Percentiles rank a stretch among this genome's conserved stretches.
Evolutionary conservation across 2,888 invertebrate genomes (phyloP).

Genomic region (Glaucopsyche alexis): DNA sequence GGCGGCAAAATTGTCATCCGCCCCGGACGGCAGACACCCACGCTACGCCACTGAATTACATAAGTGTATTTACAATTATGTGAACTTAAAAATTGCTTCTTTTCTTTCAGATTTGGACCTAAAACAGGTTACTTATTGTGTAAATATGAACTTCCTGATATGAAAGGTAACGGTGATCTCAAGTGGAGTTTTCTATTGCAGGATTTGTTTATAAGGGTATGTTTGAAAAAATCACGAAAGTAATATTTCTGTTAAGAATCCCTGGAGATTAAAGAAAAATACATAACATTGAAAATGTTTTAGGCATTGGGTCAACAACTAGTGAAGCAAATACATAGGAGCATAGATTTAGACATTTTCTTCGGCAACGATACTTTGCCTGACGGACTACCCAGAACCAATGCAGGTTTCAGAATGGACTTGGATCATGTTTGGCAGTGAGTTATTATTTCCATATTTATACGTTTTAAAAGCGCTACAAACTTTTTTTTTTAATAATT

Average conservation of each 20-base stretch:
- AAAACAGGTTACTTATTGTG: slow-evolving; percentile 69
- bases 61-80: no score
- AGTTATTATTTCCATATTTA: slow-evolving; percentile 42
- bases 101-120: slow-evolving; percentile 62
- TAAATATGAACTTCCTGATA: slow-evolving; percentile 68
- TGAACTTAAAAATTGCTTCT: background rate
- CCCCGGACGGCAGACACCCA: no score
- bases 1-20: no score
- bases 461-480: background rate
- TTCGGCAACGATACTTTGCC: slow-evolving; percentile 63
- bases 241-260: no score
- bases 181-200: slow-evolving; percentile 73
- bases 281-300: slow-evolving; percentile 12
- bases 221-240: slow-evolving; percentile 6
- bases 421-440: slow-evolving; percentile 73
- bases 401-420: slow-evolving; percentile 74
- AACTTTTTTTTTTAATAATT: no score
- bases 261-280: no score
- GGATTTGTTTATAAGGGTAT: slow-evolving; percentile 68
- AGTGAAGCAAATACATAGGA: slow-evolving; percentile 58
- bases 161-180: slow-evolving; percentile 69
- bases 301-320: slow-evolving; percentile 70
- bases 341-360: slow-evolving; percentile 70
- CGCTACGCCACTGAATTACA: no score
- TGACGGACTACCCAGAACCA: slow-evolving; percentile 53